These are phyloP conservation scores for Rhombomys opimus DNA, from an alignment of 2,113 vertebrate genomes.

Conservation along the genomic window DNA sequence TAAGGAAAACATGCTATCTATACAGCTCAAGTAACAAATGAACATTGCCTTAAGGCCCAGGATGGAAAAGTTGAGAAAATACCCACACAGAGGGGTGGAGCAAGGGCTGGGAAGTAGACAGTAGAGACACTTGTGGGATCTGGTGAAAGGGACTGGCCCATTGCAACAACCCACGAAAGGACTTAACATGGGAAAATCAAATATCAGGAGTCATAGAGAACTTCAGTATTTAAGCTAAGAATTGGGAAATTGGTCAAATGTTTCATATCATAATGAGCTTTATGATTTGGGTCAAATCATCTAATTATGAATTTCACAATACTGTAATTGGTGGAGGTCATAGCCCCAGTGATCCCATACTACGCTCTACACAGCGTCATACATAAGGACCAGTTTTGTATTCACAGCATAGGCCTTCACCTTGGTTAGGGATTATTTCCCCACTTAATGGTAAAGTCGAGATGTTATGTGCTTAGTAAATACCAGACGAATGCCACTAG, in stretches of 20 bases:
- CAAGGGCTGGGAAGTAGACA: constrained; percentile 9
- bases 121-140: background rate
- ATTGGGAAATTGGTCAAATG: background rate
- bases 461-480: background rate
- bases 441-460: background rate
- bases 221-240: background rate
- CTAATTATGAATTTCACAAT: background rate
- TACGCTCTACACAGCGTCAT: background rate
- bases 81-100: constrained; percentile 14
- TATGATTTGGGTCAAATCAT: background rate
- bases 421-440: background rate
- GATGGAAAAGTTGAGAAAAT: constrained; percentile 51
- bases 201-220: background rate
- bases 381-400: background rate
- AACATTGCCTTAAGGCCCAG: background rate
- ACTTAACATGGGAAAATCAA: constrained; percentile 32
- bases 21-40: constrained; percentile 21
- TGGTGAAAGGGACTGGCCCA: constrained; percentile 11
- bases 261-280: background rate
- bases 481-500: background rate
- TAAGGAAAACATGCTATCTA: background rate
- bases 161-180: background rate
- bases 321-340: fast-evolving
- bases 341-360: too few relatives aligned
- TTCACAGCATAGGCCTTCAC: background rate